Percentiles rank a stretch among this genome's conserved stretches.
phyloP scores from a whole-genome alignment of 2,113 vertebrate genomes.

The Hipposideros armiger region DNA sequence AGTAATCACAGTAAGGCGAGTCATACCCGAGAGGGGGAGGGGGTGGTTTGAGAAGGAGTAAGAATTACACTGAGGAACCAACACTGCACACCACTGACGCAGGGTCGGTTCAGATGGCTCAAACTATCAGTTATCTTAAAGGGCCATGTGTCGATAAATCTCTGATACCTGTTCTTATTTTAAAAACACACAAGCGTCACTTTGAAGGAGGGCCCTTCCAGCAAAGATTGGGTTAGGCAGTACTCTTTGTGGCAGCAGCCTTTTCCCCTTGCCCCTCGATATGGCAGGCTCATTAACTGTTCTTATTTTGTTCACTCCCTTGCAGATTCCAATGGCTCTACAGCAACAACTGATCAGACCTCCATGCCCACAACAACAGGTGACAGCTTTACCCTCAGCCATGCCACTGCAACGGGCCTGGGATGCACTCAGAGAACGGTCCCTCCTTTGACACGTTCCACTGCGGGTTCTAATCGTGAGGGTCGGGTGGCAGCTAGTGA shows the following conservation, averaged over 20 bases:
- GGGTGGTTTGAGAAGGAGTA: background rate
- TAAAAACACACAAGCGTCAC: background rate
- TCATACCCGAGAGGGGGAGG: background rate
- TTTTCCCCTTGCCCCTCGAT: background rate
- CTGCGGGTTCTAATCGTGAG: too few relatives aligned
- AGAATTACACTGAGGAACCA: background rate
- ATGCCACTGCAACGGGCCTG: background rate
- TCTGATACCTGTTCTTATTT: background rate
- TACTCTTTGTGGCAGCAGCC: too few relatives aligned
- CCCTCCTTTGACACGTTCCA: background rate
- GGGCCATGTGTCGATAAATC: too few relatives aligned
- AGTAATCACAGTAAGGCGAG: background rate
- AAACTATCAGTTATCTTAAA: background rate
- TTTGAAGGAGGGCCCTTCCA: background rate
- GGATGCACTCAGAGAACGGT: background rate
- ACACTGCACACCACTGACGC: fast-evolving
- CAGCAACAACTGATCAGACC: fast-evolving
- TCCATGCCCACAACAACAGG: slow-evolving; percentile 77
- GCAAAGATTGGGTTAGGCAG: background rate
- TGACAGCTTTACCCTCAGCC: slow-evolving; percentile 86
- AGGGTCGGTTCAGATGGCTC: background rate
- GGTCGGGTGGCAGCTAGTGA: fast-evolving
- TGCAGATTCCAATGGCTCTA: slow-evolving; percentile 72
- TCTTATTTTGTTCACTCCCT: slow-evolving; percentile 83
- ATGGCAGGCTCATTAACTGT: background rate